phyloP scores from a whole-genome alignment of 2,888 invertebrate genomes.

The Agrotis segetum region DNA sequence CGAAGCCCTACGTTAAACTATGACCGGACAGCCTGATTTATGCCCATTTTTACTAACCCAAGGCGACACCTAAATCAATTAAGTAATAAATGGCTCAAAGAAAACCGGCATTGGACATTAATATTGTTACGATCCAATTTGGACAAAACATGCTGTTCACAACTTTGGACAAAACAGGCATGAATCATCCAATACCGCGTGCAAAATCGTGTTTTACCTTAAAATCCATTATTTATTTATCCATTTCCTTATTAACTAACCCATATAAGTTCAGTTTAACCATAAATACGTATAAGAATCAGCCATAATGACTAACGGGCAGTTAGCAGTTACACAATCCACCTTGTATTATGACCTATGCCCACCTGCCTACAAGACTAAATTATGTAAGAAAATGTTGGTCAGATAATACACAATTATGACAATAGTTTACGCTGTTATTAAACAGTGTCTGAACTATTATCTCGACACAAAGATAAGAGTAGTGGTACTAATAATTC shows the following conservation, averaged over 20 bases:
- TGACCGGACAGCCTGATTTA: background rate
- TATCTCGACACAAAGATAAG: slow-evolving; percentile 19
- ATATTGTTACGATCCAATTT: background rate
- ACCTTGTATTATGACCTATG: slow-evolving; percentile 30
- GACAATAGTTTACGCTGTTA: background rate
- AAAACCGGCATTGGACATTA: background rate
- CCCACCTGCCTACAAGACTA: slow-evolving; percentile 25
- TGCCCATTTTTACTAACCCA: background rate
- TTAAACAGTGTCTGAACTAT: slow-evolving; percentile 5
- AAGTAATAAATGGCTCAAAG: background rate
- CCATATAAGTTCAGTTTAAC: slow-evolving; percentile 29
- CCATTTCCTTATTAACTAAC: slow-evolving; percentile 29
- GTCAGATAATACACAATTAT: slow-evolving; percentile 1
- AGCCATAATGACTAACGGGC: slow-evolving; percentile 42
- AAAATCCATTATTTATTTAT: slow-evolving; percentile 26
- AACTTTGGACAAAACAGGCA: background rate
- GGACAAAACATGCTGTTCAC: no score
- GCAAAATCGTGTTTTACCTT: slow-evolving; percentile 14
- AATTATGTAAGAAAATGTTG: slow-evolving; percentile 25
- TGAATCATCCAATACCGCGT: slow-evolving; percentile 18
- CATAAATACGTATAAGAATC: slow-evolving; percentile 53
- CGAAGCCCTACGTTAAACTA: no score
- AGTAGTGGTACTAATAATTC: slow-evolving; percentile 30
- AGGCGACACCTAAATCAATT: background rate
- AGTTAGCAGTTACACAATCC: slow-evolving; percentile 41